Conservation (phyloP, 2,888 invertebrate species). For the Plagiodera versicolora region DNA sequence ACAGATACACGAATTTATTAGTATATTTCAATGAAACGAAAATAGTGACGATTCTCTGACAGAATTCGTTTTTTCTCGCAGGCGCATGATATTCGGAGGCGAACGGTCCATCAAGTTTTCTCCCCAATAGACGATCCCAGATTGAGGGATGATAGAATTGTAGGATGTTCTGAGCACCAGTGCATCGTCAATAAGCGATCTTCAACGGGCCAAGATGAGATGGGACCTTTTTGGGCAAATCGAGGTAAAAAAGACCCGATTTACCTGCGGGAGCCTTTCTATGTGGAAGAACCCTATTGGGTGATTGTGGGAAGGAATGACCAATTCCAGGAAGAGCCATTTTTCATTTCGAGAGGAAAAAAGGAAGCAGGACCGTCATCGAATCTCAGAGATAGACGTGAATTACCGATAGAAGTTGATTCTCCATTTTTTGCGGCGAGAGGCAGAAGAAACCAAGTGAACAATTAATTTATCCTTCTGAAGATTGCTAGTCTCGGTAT, state of each 20-base stretch:
- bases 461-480: not conserved
- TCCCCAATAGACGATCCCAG: constrained; percentile 20
- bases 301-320: constrained; percentile 56
- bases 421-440: constrained; percentile 60
- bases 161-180: constrained; percentile 24
- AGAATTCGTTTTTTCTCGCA: constrained; percentile 30
- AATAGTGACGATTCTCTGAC: too few relatives aligned
- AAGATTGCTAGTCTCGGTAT: not conserved
- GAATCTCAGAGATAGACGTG: constrained; percentile 43
- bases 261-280: constrained; percentile 53
- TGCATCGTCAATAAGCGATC: constrained; percentile 38
- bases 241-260: constrained; percentile 53
- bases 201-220: constrained; percentile 37
- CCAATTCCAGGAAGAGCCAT: constrained; percentile 40
- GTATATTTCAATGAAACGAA: too few relatives aligned
- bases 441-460: constrained; percentile 54
- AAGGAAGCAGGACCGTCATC: constrained; percentile 45
- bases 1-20: not conserved
- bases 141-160: constrained; percentile 36
- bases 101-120: constrained; percentile 21
- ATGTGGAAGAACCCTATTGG: constrained; percentile 60
- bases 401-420: constrained; percentile 52
- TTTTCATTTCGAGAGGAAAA: constrained; percentile 49
- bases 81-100: constrained; percentile 41
- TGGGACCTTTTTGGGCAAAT: constrained; percentile 57